Percentiles rank a stretch among this genome's conserved stretches.
These are phyloP conservation scores for Eriosoma lanigerum DNA, from an alignment of 1,140 invertebrate species.

Conservation along the genomic window DNA sequence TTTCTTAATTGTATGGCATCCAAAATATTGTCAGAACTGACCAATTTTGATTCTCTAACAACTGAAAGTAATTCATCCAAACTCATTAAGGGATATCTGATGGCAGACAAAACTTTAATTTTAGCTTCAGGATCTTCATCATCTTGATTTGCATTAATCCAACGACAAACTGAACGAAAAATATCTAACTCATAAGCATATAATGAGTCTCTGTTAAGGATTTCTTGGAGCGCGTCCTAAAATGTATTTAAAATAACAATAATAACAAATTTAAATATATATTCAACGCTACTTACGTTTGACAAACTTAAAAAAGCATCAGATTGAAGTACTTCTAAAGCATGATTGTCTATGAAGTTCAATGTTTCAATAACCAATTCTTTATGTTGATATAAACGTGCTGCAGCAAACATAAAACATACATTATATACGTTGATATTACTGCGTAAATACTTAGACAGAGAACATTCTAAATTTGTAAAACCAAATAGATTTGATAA, in stretches of 20 bases:
- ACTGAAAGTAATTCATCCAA: conserved; percentile 83
- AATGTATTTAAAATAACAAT: conserved; percentile 52
- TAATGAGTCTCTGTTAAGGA: conserved; percentile 92
- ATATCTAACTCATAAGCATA: conserved; percentile 95
- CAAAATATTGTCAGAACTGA: conserved; percentile 85
- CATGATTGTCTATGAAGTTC: conserved; percentile 85
- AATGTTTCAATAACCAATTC: conserved; percentile 67
- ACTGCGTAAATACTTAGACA: conserved; percentile 90
- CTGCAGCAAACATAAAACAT: conserved; percentile 89
- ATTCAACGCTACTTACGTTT: conserved; percentile 64
- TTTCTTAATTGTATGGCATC: conserved; percentile 89
- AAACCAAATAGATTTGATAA: conserved; percentile 95
- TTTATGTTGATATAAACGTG: conserved; percentile 71
- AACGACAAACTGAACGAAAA: conserved; percentile 82
- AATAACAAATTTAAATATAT: background rate
- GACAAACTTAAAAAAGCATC: conserved; percentile 84
- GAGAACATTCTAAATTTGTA: conserved; percentile 83
- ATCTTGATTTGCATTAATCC: conserved; percentile 74
- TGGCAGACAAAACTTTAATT: conserved; percentile 57
- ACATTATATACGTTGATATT: conserved; percentile 85
- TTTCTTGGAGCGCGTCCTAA: conserved; percentile 73
- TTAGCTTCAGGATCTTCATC: conserved; percentile 48
- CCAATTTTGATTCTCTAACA: conserved; percentile 81
- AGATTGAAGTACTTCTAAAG: conserved; percentile 77
- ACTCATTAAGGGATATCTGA: conserved; percentile 85